These are phyloP conservation scores for Squalus acanthias DNA, from an alignment of 2,797 vertebrate species.

Conservation along the genomic window DNA sequence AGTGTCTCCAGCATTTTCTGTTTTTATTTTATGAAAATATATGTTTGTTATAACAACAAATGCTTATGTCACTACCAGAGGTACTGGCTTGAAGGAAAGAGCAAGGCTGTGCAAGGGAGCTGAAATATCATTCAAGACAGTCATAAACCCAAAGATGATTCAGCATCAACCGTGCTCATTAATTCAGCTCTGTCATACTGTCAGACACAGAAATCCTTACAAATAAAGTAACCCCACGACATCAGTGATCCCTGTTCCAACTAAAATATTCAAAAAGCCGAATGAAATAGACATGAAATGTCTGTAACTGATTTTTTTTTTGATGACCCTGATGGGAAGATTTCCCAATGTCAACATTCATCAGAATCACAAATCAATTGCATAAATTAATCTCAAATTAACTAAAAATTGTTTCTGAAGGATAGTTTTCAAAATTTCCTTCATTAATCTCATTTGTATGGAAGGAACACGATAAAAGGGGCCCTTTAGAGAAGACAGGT, in stretches of 20 bases:
- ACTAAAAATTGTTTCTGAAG: not conserved
- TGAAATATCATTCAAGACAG: not conserved
- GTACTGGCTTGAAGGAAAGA: not conserved
- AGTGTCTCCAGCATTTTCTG: no score
- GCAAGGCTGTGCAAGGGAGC: not conserved
- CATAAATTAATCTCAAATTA: not conserved
- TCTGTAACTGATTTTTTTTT: not conserved
- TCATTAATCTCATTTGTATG: not conserved
- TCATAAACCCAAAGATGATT: not conserved
- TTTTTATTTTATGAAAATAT: not conserved
- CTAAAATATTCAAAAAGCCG: not conserved
- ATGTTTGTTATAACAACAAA: not conserved
- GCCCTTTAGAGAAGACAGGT: not conserved
- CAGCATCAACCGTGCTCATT: not conserved
- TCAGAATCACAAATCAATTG: not conserved
- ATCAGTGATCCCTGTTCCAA: not conserved
- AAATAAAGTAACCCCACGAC: not conserved
- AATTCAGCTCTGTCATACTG: not conserved
- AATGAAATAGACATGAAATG: not conserved
- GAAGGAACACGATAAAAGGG: not conserved
- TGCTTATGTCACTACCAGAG: not conserved
- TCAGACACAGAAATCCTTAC: not conserved
- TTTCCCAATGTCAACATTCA: not conserved
- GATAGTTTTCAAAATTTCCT: not conserved
- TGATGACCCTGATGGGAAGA: not conserved